Conservation (phyloP, 2,888 invertebrate genomes). For the Zhengitettix transpicula region DNA sequence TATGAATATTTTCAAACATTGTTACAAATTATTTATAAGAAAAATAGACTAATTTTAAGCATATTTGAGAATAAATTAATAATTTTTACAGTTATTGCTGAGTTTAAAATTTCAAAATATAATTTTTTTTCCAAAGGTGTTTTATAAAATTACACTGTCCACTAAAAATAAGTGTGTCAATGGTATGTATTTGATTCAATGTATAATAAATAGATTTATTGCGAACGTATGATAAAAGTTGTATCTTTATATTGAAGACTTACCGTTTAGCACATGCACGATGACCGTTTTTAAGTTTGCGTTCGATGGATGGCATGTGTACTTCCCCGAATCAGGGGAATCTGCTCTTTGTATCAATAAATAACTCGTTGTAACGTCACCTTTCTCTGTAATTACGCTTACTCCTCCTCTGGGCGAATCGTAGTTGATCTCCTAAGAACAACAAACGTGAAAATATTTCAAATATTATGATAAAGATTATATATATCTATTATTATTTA, state of each 20-base stretch:
- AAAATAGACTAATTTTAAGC: no score
- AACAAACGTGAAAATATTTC: background rate
- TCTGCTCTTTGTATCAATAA: constrained; percentile 39
- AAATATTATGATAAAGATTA: no score
- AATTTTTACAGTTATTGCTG: no score
- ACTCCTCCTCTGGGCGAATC: constrained; percentile 77
- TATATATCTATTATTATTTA: no score
- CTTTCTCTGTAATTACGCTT: constrained; percentile 76
- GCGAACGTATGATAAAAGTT: background rate
- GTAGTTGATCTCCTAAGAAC: constrained; percentile 65
- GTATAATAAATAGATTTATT: background rate
- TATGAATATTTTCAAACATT: no score
- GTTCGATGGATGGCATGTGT: constrained; percentile 72
- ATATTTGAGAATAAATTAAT: no score
- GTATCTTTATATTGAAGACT: constrained; percentile 12
- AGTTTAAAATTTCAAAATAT: no score
- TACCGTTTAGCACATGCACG: constrained; percentile 74
- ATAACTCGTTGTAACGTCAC: constrained; percentile 54
- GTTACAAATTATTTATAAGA: no score
- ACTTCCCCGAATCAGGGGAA: constrained; percentile 63
- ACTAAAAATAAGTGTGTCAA: no score
- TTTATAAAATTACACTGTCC: no score
- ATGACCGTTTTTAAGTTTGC: constrained; percentile 68
- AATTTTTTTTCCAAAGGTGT: no score
- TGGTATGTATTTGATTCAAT: no score